Evolutionary conservation across 2,113 vertebrate genomes (phyloP), one percentile per base, ranked within the genome.

Genomic region (Paedocypris sp.): DNA sequence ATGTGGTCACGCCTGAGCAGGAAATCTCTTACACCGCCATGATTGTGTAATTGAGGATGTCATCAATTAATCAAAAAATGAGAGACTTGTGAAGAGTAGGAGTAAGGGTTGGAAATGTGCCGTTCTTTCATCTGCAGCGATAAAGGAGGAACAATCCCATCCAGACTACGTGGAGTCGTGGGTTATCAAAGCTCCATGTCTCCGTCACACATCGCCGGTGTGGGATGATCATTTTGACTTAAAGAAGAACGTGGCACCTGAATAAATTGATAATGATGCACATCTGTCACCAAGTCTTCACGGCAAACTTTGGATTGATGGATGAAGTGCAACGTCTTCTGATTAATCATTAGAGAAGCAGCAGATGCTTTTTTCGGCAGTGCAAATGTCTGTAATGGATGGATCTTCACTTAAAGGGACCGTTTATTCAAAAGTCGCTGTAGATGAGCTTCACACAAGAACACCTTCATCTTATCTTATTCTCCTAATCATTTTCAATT

Each of bases 21-120:
- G 26, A 46, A 60, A 41, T 41, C 65, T 65, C 49, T 45, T 46
- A 65, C 48, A 47, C 25, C 18, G 45, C 69, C 57, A 25, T 51
- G 60, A 60, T n/a, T 67, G 56, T 68, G 56, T 64, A 64, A 58
- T 65, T 61, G 60, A 68, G 57, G 57, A 65, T 66, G 66, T 60
- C 52, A 62, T 72, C 62, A 68, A 72, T 72, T 68, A 72, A 68
- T 68, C 62, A 62, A 43, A 41, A 58, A 62, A 35, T 19, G n/a
- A 29, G 50, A 50, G 36, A 47, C 25, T 29, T 48, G 10, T 15
- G 29, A 57, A 19, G 15, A 11, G 18, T 20, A 20, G 50, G 36
- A 16, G 39, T 47, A 29, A 32, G 25, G 13, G 15, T 19, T 48
- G 46, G 50, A 64, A 53, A 51, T 45, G 22, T 29, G 64, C 16